Percentiles rank a stretch among this genome's conserved stretches.
Conservation (phyloP, 2,113 vertebrate genomes). For the Varanus salvator region DNA sequence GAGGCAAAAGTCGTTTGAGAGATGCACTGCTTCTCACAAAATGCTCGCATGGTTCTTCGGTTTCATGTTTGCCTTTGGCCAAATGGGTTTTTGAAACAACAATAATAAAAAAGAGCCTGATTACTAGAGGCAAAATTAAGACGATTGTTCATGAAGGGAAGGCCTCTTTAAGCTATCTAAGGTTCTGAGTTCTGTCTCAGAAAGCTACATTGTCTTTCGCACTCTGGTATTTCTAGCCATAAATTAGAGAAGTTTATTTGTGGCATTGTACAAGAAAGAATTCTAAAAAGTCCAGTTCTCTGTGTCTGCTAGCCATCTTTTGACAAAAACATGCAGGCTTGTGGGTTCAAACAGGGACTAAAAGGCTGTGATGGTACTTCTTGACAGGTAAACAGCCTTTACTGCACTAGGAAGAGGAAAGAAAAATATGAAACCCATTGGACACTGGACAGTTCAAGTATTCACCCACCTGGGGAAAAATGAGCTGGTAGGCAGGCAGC, state of each 20-base stretch:
- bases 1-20: not conserved
- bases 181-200: not conserved
- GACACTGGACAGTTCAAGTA: not conserved
- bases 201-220: not conserved
- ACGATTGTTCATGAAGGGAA: not conserved
- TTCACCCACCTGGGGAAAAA: not conserved
- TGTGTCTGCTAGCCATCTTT: not conserved
- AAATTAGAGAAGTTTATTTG: not conserved
- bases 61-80: not conserved
- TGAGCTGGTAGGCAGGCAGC: not conserved
- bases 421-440: not conserved
- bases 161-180: no score
- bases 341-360: not conserved
- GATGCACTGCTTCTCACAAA: not conserved
- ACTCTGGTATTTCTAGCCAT: not conserved
- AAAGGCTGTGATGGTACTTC: not conserved
- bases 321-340: not conserved
- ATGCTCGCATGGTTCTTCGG: not conserved
- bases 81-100: not conserved
- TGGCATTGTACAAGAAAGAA: not conserved
- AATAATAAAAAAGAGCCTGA: not conserved
- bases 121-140: not conserved
- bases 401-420: no score
- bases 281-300: not conserved
- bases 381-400: not conserved